Evolutionary conservation across 2,797 vertebrate genomes (phyloP).

Genomic region (Amazona finschi): DNA sequence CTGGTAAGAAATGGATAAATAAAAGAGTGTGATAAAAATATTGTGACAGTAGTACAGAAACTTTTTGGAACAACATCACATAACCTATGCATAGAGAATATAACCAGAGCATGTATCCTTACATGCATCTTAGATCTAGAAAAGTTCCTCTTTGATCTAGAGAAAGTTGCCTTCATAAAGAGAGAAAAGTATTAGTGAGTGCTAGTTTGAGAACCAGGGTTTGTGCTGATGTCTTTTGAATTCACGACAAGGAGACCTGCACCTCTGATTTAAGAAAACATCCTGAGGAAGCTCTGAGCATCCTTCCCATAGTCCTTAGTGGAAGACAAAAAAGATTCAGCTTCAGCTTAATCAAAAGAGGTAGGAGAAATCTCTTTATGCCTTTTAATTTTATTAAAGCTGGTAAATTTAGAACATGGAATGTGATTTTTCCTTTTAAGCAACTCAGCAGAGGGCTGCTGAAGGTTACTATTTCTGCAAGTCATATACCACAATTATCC

Average conservation of each 20-base stretch:
- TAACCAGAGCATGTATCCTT: background rate
- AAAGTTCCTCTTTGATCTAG: background rate
- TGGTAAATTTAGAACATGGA: background rate
- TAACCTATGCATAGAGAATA: background rate
- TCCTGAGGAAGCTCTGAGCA: background rate
- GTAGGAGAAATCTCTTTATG: background rate
- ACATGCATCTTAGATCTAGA: background rate
- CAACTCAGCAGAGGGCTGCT: background rate
- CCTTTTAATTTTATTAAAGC: background rate
- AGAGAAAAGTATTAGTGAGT: background rate
- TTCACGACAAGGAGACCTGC: background rate
- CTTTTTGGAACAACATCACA: background rate
- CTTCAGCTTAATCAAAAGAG: background rate
- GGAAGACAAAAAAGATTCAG: background rate
- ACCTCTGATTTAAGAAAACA: background rate
- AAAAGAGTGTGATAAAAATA: background rate
- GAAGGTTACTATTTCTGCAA: background rate
- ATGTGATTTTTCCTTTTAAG: background rate
- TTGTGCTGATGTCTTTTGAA: background rate
- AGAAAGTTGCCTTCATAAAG: background rate
- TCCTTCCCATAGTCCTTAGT: background rate
- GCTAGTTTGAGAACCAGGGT: background rate
- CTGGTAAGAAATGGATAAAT: background rate
- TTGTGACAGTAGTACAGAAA: background rate
- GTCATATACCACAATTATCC: background rate